Evolutionary conservation across 2,113 vertebrate species (phyloP).

Genomic region (Callipepla squamata): DNA sequence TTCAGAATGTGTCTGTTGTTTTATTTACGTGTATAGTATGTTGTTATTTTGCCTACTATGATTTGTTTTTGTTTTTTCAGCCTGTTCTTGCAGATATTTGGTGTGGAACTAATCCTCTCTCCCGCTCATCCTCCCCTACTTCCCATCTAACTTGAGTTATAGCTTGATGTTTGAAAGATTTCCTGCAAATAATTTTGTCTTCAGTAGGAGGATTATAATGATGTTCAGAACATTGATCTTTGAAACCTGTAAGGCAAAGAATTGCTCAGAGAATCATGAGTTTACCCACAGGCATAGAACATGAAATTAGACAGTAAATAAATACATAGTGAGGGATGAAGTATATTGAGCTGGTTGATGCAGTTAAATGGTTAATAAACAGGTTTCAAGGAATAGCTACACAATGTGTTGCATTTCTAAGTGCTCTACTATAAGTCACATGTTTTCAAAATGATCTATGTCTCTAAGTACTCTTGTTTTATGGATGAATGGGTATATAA

Average conservation of each 20-base stretch:
- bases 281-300: not conserved
- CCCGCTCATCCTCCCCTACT: not conserved
- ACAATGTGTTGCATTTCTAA: not conserved
- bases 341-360: not conserved
- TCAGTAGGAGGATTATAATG: conserved; percentile 9
- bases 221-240: conserved; percentile 13
- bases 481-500: not conserved
- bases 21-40: conserved; percentile 49
- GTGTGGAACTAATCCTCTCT: conserved; percentile 15
- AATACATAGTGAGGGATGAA: not conserved
- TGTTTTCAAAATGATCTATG: not conserved
- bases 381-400: not conserved
- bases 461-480: not conserved
- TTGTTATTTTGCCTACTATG: conserved; percentile 16
- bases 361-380: not conserved
- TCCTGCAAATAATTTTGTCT: conserved; percentile 49
- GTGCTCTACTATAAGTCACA: not conserved
- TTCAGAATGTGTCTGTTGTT: not conserved
- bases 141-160: conserved; percentile 32
- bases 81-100: conserved; percentile 29
- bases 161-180: conserved; percentile 23
- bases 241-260: conserved; percentile 1
- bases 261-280: not conserved
- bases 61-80: conserved; percentile 61
- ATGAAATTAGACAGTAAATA: not conserved